Conservation (phyloP, 1,140 invertebrate species). For the Antheraea mylitta region DNA sequence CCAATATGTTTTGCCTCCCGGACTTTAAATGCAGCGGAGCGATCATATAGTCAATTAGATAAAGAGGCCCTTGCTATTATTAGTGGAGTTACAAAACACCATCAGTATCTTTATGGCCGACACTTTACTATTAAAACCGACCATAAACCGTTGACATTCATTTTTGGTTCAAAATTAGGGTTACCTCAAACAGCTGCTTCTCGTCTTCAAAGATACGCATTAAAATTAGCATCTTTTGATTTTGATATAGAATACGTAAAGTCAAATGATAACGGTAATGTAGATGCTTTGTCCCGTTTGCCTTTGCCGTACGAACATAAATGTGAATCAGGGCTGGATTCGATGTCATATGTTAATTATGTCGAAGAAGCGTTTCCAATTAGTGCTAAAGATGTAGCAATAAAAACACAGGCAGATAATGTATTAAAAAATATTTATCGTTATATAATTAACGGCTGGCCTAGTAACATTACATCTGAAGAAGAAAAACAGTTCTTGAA, state of each 20-base stretch:
- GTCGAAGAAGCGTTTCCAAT: constrained; percentile 19
- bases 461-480: constrained; percentile 7
- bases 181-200: constrained; percentile 23
- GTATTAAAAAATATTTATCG: constrained; percentile 24
- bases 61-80: constrained; percentile 30
- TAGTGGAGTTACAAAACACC: too few species aligned
- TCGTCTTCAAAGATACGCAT: constrained; percentile 51
- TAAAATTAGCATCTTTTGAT: constrained; percentile 46
- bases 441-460: constrained; percentile 32
- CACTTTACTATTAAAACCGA: too few species aligned
- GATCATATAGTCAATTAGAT: constrained; percentile 39
- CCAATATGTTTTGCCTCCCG: too few species aligned
- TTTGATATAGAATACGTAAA: constrained; percentile 48
- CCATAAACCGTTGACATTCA: too few species aligned
- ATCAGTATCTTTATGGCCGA: too few species aligned
- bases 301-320: background rate
- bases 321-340: background rate
- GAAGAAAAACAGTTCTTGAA: background rate
- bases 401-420: too few species aligned
- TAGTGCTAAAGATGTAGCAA: too few species aligned
- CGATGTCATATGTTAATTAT: constrained; percentile 17
- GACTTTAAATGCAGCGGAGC: too few species aligned
- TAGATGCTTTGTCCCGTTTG: constrained; percentile 29
- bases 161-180: too few species aligned
- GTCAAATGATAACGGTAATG: constrained; percentile 21